Conservation (phyloP, 2,113 vertebrate genomes). For the Caretta caretta region DNA sequence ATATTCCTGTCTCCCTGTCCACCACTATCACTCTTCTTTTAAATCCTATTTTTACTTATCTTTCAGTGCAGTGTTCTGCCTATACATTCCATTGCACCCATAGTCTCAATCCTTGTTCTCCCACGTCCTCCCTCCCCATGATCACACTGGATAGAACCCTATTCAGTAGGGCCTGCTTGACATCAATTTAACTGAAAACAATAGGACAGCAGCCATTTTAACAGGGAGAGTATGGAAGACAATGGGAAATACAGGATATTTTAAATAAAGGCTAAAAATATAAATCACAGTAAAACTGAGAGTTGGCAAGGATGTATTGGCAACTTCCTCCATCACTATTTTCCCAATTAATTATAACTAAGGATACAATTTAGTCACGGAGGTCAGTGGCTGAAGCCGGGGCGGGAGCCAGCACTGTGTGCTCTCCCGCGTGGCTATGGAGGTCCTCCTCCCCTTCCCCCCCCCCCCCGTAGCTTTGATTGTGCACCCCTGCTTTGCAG, state of each 20-base stretch:
- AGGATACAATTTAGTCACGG: too few species aligned
- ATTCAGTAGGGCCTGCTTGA: not conserved
- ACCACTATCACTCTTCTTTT: not conserved
- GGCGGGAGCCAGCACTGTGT: too few species aligned
- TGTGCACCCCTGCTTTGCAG: too few species aligned
- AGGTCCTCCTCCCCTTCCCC: too few species aligned
- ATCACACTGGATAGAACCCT: not conserved
- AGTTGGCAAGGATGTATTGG: too few species aligned
- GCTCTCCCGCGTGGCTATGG: too few species aligned
- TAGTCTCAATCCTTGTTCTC: not conserved
- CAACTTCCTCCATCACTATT: too few species aligned
- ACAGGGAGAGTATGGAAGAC: not conserved
- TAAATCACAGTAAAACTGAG: too few species aligned
- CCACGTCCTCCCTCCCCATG: fast-evolving
- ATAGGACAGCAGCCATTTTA: not conserved
- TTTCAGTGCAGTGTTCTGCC: not conserved
- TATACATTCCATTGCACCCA: not conserved
- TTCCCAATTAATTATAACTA: too few species aligned
- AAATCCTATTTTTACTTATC: not conserved
- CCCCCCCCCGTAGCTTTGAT: too few species aligned
- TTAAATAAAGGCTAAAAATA: too few species aligned
- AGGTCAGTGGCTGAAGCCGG: not conserved
- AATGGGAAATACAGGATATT: not conserved
- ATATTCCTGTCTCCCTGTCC: not conserved
- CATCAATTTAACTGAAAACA: not conserved